A percentile compares a stretch with the other conserved stretches of the same genome.
phyloP scores from a whole-genome alignment of 2,113 vertebrate species.

The Eclectus roratus region DNA sequence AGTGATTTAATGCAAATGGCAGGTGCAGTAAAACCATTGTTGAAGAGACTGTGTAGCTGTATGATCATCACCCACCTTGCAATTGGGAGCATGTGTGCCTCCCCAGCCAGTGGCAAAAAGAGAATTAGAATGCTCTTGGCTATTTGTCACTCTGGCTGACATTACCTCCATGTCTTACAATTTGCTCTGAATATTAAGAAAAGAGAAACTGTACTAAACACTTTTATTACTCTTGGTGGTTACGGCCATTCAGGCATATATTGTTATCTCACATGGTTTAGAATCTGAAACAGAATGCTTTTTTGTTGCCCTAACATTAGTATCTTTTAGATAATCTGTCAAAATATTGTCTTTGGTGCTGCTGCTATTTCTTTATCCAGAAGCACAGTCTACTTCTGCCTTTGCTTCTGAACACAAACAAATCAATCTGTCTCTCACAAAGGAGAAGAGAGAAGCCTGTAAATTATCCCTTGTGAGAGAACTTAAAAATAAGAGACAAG shows the following conservation, averaged over 20 bases:
- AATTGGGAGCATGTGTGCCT: background rate
- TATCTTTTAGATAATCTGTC: background rate
- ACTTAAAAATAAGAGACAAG: background rate
- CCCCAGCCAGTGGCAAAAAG: background rate
- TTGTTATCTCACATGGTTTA: background rate
- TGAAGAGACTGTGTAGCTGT: background rate
- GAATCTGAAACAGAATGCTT: background rate
- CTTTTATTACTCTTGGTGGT: background rate
- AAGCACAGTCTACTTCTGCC: background rate
- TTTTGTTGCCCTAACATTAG: background rate
- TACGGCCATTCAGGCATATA: background rate
- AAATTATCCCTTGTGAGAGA: background rate
- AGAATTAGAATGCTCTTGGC: background rate
- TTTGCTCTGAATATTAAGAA: background rate
- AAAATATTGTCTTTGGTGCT: background rate
- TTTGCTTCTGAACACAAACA: background rate
- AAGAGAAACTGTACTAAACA: background rate
- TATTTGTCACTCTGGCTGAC: background rate
- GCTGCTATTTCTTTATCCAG: background rate
- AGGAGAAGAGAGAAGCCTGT: background rate
- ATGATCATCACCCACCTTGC: background rate
- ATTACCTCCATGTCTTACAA: background rate
- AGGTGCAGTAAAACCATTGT: fast-evolving
- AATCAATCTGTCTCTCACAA: background rate
- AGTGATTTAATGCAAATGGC: background rate